These are phyloP conservation scores for Palaemon carinicauda DNA, from an alignment of 1,140 invertebrate species.

Conservation along the genomic window DNA sequence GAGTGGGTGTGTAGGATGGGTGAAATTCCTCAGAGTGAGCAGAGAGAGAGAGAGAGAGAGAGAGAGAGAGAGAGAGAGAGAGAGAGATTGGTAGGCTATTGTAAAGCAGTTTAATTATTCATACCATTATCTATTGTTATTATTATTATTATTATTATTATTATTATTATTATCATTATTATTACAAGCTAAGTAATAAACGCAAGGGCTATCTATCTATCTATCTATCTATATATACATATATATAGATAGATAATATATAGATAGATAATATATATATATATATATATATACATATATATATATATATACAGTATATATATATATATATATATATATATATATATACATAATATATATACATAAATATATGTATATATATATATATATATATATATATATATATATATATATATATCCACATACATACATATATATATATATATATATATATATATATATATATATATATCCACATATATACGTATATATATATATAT, in stretches of 20 bases:
- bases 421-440: no score
- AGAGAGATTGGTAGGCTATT: no score
- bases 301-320: neutral
- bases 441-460: neutral
- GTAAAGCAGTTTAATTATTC: no score
- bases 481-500: no score
- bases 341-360: neutral
- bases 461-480: no score
- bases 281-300: neutral
- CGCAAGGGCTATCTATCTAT: neutral
- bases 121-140: no score
- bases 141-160: neutral
- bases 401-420: neutral
- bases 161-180: no score
- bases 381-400: neutral
- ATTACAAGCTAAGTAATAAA: no score
- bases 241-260: neutral
- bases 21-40: no score
- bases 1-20: no score
- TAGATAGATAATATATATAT: neutral
- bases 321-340: neutral
- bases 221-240: neutral
- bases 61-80: no score
- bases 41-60: no score
- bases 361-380: neutral